A percentile compares a stretch with the other conserved stretches of the same genome.
These are phyloP conservation scores for Seriola rivoliana DNA, from an alignment of 2,113 vertebrate species.

Conservation along the genomic window DNA sequence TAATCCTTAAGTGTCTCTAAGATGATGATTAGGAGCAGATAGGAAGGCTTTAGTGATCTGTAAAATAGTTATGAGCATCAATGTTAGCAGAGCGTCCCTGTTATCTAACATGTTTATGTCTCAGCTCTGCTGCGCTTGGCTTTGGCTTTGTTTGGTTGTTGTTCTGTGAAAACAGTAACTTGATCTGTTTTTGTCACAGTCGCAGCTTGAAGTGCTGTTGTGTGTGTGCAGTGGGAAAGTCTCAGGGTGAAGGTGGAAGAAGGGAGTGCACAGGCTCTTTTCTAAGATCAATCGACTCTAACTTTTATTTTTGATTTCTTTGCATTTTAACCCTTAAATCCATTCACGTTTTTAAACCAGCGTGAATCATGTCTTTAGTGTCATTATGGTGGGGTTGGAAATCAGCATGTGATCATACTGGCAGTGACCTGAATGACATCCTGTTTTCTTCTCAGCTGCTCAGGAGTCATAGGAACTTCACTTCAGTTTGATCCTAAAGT, in stretches of 20 bases:
- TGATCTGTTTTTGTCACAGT: slow-evolving; percentile 43
- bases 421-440: neutral
- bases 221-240: neutral
- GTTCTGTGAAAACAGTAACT: slow-evolving; percentile 16
- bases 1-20: neutral
- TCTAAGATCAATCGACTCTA: neutral
- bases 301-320: neutral
- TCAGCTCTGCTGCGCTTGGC: slow-evolving; percentile 25
- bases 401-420: neutral
- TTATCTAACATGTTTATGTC: slow-evolving; percentile 39
- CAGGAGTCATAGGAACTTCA: neutral
- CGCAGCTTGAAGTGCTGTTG: slow-evolving; percentile 11
- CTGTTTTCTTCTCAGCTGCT: slow-evolving; percentile 18
- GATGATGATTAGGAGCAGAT: neutral
- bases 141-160: neutral
- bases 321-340: neutral
- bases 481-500: neutral
- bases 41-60: neutral
- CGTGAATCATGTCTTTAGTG: neutral
- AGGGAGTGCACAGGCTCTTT: neutral
- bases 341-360: neutral
- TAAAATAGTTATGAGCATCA: neutral
- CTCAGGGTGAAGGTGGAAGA: neutral
- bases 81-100: neutral
- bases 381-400: neutral